Conservation (phyloP, 2,113 vertebrate species). For the Amia ocellicauda region DNA sequence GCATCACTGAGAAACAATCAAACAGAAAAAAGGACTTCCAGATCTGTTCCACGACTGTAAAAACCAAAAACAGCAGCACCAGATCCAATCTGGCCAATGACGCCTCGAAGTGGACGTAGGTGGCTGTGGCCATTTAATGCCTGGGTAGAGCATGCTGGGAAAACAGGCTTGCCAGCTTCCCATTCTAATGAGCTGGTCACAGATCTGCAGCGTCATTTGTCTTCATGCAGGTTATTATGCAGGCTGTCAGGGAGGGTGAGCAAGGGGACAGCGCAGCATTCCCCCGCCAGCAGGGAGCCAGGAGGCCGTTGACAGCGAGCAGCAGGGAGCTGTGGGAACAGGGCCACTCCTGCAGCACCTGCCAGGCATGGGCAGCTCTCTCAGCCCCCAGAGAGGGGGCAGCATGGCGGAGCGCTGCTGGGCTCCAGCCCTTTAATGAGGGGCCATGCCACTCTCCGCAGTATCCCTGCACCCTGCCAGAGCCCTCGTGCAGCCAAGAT, state of each 20-base stretch:
- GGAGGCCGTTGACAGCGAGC: constrained; percentile 54
- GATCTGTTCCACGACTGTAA: not conserved
- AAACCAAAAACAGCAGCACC: not conserved
- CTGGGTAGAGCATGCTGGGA: not conserved
- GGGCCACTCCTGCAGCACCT: constrained; percentile 13
- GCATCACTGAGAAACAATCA: too few species aligned
- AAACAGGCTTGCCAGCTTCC: constrained; percentile 33
- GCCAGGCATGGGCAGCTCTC: not conserved
- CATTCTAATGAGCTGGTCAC: constrained; percentile 54
- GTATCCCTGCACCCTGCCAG: too few species aligned
- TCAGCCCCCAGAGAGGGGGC: too few species aligned
- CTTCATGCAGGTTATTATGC: constrained; percentile 58
- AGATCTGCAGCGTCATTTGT: constrained; percentile 38
- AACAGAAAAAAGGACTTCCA: not conserved
- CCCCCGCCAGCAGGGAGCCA: constrained; percentile 51
- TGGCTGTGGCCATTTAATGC: not conserved
- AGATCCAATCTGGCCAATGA: not conserved
- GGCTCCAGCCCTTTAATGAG: too few species aligned
- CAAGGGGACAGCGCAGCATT: constrained; percentile 50
- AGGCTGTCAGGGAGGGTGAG: constrained; percentile 59
- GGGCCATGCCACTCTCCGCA: too few species aligned
- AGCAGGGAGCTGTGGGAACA: constrained; percentile 62
- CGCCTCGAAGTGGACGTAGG: not conserved
- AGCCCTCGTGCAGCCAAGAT: too few species aligned
- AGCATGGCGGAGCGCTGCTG: too few species aligned